phyloP scores from a whole-genome alignment of 1,140 invertebrate species.

The Macrobrachium nipponense region DNA sequence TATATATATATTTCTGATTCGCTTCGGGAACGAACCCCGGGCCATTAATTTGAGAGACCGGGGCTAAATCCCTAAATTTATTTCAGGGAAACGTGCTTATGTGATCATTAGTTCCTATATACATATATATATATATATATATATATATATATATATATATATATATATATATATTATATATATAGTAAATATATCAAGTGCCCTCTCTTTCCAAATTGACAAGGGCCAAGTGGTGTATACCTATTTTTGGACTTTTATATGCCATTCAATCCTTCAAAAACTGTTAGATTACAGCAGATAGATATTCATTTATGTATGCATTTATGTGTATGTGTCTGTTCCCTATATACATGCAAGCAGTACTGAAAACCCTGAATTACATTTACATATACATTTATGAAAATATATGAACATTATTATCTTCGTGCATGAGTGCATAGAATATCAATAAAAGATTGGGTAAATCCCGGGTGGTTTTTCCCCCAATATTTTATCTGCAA shows the following conservation, averaged over 20 bases:
- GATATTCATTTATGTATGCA: slow-evolving; percentile 2
- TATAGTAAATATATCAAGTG: background rate
- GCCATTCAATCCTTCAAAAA: no score
- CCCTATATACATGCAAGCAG: background rate
- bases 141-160: slow-evolving; percentile 13
- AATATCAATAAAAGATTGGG: background rate
- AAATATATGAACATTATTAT: background rate
- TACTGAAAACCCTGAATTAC: background rate
- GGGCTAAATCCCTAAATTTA: no score
- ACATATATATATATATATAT: background rate
- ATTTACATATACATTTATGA: background rate
- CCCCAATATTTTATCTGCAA: no score
- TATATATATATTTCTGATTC: background rate
- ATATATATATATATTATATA: slow-evolving; percentile 1
- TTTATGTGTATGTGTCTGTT: background rate
- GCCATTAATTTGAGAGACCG: no score
- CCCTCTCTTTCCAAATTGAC: no score
- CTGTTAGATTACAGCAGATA: background rate
- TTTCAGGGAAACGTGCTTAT: no score
- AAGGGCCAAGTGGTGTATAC: no score
- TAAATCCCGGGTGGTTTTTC: no score
- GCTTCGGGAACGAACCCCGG: no score
- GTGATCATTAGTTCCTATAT: no score
- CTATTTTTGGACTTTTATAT: no score
- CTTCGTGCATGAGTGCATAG: no score